These are phyloP conservation scores for Sisyra nigra DNA, from an alignment of 2,888 invertebrate genomes.

Conservation along the genomic window DNA sequence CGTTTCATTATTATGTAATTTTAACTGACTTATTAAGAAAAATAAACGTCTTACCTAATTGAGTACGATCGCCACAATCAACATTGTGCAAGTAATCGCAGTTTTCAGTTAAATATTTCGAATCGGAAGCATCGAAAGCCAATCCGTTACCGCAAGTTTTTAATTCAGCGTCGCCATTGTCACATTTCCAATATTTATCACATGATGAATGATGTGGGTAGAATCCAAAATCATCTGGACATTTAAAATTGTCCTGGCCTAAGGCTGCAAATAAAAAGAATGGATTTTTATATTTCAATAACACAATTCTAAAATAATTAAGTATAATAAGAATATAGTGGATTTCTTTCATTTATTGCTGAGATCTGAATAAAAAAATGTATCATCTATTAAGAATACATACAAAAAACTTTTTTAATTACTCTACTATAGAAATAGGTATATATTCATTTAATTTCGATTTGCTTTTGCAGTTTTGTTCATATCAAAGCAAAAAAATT, in stretches of 20 bases:
- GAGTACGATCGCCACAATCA: constrained; percentile 75
- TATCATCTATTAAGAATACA: too few relatives aligned
- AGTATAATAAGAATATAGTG: background rate
- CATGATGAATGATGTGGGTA: constrained; percentile 81
- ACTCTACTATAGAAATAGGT: too few relatives aligned
- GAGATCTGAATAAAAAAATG: too few relatives aligned
- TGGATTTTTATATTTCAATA: constrained; percentile 13
- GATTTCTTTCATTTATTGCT: too few relatives aligned
- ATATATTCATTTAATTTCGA: too few relatives aligned
- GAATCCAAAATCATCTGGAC: constrained; percentile 88
- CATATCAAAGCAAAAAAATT: too few relatives aligned
- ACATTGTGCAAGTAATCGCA: constrained; percentile 92
- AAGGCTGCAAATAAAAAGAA: constrained; percentile 33
- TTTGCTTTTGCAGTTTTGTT: too few relatives aligned
- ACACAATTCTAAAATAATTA: background rate
- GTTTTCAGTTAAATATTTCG: constrained; percentile 83
- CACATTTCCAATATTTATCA: constrained; percentile 93
- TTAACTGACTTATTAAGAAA: background rate
- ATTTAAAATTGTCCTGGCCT: constrained; percentile 76
- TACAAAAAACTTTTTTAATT: too few relatives aligned
- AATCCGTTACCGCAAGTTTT: constrained; percentile 91
- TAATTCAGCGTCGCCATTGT: constrained; percentile 71
- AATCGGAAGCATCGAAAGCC: constrained; percentile 78
- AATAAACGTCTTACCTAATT: constrained; percentile 51
- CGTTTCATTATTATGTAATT: background rate